phyloP scores from a whole-genome alignment of 2,888 invertebrate genomes.

The Leucoptera coffeella region DNA sequence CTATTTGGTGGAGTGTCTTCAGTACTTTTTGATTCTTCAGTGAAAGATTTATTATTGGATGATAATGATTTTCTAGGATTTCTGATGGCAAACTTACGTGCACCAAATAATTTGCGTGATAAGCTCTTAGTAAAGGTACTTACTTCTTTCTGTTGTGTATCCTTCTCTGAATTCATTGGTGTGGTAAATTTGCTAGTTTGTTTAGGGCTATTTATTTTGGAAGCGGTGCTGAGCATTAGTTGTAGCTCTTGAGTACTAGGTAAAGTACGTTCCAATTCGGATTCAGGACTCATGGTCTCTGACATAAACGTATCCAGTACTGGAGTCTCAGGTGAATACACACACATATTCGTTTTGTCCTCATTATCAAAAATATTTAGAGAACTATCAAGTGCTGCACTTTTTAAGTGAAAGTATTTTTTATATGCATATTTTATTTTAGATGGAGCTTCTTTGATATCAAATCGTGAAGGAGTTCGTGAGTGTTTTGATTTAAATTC shows the following conservation, averaged over 20 bases:
- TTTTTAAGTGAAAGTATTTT: constrained; percentile 75
- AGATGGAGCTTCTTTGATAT: constrained; percentile 70
- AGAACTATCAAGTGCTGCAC: constrained; percentile 65
- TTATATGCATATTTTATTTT: constrained; percentile 74
- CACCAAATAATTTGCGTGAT: constrained; percentile 64
- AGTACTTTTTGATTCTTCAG: too few species aligned
- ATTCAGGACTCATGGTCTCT: constrained; percentile 12
- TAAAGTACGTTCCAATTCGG: constrained; percentile 17
- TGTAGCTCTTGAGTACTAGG: constrained; percentile 31
- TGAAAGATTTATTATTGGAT: too few species aligned
- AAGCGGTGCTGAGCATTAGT: constrained; percentile 37
- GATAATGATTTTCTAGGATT: constrained; percentile 76
- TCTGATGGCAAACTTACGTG: constrained; percentile 62
- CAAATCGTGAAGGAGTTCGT: constrained; percentile 78
- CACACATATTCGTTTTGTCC: constrained; percentile 12
- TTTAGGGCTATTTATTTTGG: constrained; percentile 8
- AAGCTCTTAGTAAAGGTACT: constrained; percentile 43
- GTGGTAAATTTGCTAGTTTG: too few species aligned
- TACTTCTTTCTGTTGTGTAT: constrained; percentile 7
- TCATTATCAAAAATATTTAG: constrained; percentile 39
- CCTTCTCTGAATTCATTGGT: constrained; percentile 8
- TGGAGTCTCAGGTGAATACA: constrained; percentile 14
- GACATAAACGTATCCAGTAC: constrained; percentile 11
- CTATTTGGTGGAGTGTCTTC: too few species aligned
- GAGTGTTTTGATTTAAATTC: constrained; percentile 69